These are phyloP conservation scores for Ailuropoda melanoleuca DNA, from an alignment of 2,113 vertebrate species.

Conservation along the genomic window DNA sequence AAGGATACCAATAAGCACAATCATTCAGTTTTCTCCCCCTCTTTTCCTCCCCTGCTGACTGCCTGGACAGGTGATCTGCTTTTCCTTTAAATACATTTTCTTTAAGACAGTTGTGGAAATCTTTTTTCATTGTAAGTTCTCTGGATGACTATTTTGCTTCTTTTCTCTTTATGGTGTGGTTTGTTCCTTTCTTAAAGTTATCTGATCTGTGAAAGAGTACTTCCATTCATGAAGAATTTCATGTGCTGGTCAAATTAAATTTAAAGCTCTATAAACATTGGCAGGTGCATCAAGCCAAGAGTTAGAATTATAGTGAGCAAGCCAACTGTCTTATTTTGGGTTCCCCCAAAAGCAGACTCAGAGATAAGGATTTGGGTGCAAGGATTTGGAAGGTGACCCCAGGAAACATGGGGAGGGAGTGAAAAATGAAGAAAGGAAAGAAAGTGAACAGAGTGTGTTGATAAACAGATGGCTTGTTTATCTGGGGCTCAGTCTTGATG, in stretches of 20 bases:
- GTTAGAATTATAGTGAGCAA: slow-evolving; percentile 17
- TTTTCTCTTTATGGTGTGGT: background rate
- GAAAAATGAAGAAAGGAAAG: background rate
- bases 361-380: background rate
- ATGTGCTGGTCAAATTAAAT: slow-evolving; percentile 34
- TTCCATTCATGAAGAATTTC: slow-evolving; percentile 59
- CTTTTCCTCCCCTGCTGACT: background rate
- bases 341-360: background rate
- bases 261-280: slow-evolving; percentile 49
- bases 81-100: slow-evolving; percentile 50
- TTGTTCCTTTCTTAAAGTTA: slow-evolving; percentile 63
- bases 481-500: background rate
- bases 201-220: slow-evolving; percentile 57
- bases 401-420: background rate
- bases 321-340: background rate
- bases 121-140: slow-evolving; percentile 44
- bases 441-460: background rate
- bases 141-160: slow-evolving; percentile 2
- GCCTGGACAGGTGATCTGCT: background rate
- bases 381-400: background rate
- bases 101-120: slow-evolving; percentile 57
- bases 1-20: background rate
- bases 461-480: background rate
- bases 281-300: background rate
- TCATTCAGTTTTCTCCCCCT: background rate